Evolutionary conservation across 2,888 invertebrate genomes (phyloP), one percentile per base, ranked within the genome.

Genomic region (Girardia tigrina): DNA sequence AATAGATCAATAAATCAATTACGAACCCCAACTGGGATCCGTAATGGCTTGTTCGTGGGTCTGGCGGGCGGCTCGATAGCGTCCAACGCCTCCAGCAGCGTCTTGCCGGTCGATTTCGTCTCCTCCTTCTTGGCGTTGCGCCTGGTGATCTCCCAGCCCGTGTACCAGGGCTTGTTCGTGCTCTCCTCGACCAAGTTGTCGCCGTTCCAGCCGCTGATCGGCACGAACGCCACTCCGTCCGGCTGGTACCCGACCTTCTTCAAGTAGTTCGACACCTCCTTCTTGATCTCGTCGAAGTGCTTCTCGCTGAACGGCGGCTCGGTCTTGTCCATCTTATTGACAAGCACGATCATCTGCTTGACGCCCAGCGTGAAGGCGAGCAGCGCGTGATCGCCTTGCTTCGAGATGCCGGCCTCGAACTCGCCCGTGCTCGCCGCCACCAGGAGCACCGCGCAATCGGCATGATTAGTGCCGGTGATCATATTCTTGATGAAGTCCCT

Each of bases 401-500:
- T 95, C 76, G 95, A 95, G 86, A 98, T 97, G 81, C 97, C 97
- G 82, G 95, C 94, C 86, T 98, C 97, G 86, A 97, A 98, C 87
- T 98, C 98, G 86, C 95, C 95, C 82, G 92, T 92, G 89, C 95
- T 95, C 81, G 95, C 95, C 82, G 97, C 97, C 78, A 98, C 95
- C 84, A 98, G 94, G 81, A 98, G 87, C 80, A 98, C 94, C 80
- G 97, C 98, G 86, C 95, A 95, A 87, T 98, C 97, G 81, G 97
- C 97, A 87, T 91, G 88, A 75, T 87, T 87, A 0, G 87, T 87
- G 86, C 97, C 98, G 81, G 97, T 98, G 86, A 98, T 98, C 98
- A 98, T 98, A 94, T 98, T 98, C 88, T 98, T 98, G 88, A 98
- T 98, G 90, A 98, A 98, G 92, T 98, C 97, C 88, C 98, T 91